phyloP scores from a whole-genome alignment of 2,888 invertebrate genomes.

The Blastobasis lacticolella region DNA sequence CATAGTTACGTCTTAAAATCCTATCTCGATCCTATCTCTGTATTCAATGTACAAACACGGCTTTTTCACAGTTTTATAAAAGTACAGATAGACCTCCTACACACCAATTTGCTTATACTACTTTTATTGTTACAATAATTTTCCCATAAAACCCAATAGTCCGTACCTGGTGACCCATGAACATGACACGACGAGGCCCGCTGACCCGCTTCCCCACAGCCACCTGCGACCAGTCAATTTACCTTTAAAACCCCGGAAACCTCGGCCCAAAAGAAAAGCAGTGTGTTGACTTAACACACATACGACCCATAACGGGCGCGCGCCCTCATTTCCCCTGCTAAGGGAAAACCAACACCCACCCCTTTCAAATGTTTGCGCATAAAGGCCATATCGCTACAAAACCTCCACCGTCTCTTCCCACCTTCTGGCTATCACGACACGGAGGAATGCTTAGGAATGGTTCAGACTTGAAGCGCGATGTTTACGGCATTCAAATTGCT shows the following conservation, averaged over 20 bases:
- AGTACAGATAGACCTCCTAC: too few relatives aligned
- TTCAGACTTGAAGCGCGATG: constrained; percentile 52
- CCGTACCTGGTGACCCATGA: constrained; percentile 60
- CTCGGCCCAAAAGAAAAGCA: constrained; percentile 59
- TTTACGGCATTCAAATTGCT: constrained; percentile 64
- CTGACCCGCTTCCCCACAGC: constrained; percentile 67
- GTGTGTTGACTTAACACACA: constrained; percentile 67
- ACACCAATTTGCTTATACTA: too few relatives aligned
- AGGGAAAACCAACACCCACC: constrained; percentile 37
- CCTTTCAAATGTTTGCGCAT: constrained; percentile 46
- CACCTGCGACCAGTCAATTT: constrained; percentile 68
- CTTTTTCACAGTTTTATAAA: too few relatives aligned
- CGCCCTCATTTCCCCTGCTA: constrained; percentile 53
- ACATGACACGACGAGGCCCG: constrained; percentile 65
- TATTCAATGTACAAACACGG: too few relatives aligned
- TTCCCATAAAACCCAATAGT: constrained; percentile 10
- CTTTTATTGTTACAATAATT: too few relatives aligned
- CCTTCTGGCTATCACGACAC: constrained; percentile 23
- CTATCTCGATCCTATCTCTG: too few relatives aligned
- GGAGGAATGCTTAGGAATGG: constrained; percentile 51
- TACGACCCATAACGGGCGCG: constrained; percentile 47
- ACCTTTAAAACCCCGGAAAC: constrained; percentile 61
- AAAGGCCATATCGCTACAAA: constrained; percentile 44
- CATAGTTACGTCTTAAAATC: too few relatives aligned
- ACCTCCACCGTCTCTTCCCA: constrained; percentile 22